Conservation (phyloP, 37 sponge, comb jelly and placozoan species). For the Agelas oroides region DNA sequence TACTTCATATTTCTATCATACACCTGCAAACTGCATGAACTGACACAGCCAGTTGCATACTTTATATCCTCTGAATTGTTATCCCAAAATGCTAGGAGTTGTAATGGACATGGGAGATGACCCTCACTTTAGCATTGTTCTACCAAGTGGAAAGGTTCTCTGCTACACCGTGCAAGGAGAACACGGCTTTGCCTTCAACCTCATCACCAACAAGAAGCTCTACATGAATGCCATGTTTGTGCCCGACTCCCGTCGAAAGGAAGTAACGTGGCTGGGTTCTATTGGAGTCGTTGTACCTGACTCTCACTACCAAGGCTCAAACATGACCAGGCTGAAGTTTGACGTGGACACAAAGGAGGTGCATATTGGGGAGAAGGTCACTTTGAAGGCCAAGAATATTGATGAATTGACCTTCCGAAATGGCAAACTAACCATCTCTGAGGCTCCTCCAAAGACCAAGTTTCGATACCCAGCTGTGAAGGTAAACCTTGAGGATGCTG, state of each 20-base stretch:
- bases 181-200: constrained; percentile 44
- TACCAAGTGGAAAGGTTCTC: constrained; percentile 22
- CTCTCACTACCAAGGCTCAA: constrained; percentile 4
- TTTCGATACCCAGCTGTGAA: constrained; percentile 19
- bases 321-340: constrained; percentile 25
- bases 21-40: background rate
- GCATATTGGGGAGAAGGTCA: constrained; percentile 28
- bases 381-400: constrained; percentile 18
- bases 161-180: constrained; percentile 51
- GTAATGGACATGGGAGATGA: constrained; percentile 8
- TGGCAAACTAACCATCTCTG: constrained; percentile 40
- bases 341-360: constrained; percentile 2
- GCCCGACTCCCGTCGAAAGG: constrained; percentile 21
- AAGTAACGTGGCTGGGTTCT: constrained; percentile 46
- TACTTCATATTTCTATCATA: background rate
- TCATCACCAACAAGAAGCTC: constrained; percentile 24
- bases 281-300: constrained; percentile 26
- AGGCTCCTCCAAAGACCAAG: constrained; percentile 12
- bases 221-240: constrained; percentile 48
- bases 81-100: too few species aligned
- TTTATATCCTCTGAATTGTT: background rate
- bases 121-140: constrained; percentile 36
- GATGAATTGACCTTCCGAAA: constrained; percentile 16
- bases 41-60: background rate
- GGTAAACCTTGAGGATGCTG: constrained; percentile 21